Percentiles rank a stretch among this genome's conserved stretches.
Conservation (phyloP, 2,888 invertebrate genomes). For the Agriopis leucophaearia region DNA sequence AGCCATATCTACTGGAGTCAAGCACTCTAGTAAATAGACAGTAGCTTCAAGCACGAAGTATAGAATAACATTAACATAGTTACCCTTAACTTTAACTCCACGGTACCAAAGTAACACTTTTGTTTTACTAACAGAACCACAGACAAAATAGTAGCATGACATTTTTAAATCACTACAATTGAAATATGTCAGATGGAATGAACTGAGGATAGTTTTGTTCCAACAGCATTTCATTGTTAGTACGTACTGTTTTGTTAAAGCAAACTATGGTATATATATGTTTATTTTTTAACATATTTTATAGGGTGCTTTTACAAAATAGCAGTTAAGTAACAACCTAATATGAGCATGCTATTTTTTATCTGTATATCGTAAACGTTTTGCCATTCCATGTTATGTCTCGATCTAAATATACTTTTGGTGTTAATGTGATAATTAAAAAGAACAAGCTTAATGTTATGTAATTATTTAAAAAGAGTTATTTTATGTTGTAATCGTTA, state of each 20-base stretch:
- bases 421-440: slow-evolving; percentile 80
- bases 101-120: slow-evolving; percentile 64
- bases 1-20: slow-evolving; percentile 21
- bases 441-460: slow-evolving; percentile 83
- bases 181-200: not conserved
- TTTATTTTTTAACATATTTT: not conserved
- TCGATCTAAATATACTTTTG: slow-evolving; percentile 72
- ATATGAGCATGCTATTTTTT: slow-evolving; percentile 18
- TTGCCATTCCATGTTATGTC: slow-evolving; percentile 75
- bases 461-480: slow-evolving; percentile 78
- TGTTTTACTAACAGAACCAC: slow-evolving; percentile 35
- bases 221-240: not conserved
- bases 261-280: not conserved
- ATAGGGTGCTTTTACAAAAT: not conserved
- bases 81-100: slow-evolving; percentile 51
- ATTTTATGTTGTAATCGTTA: slow-evolving; percentile 85
- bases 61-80: slow-evolving; percentile 37
- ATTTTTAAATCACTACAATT: not conserved
- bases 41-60: slow-evolving; percentile 32
- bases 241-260: not conserved
- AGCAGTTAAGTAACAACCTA: not conserved
- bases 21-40: not conserved
- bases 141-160: slow-evolving; percentile 11
- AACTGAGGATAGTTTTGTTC: not conserved
- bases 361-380: slow-evolving; percentile 35